These are phyloP conservation scores for Enteromius thamalakanensis DNA, from an alignment of 2,797 vertebrate species.

Conservation along the genomic window DNA sequence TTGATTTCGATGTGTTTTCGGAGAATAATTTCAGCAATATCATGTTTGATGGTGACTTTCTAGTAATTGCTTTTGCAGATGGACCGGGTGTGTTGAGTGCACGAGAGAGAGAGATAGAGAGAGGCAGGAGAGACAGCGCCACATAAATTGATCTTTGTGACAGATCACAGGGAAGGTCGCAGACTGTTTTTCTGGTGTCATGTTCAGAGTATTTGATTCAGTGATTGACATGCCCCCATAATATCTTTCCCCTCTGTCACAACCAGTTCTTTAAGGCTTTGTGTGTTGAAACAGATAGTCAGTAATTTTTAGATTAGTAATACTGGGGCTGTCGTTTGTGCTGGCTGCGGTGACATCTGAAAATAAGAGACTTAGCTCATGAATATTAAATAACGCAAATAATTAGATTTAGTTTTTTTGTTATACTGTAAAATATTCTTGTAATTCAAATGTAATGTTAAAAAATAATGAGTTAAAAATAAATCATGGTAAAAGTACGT, in stretches of 20 bases:
- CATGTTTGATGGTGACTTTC: neutral
- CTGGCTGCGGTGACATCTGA: neutral
- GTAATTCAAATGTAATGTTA: neutral
- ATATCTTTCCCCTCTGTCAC: neutral
- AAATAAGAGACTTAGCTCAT: neutral
- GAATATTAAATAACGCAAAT: neutral
- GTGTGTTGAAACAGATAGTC: conserved; percentile 6
- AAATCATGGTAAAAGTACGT: neutral
- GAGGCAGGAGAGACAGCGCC: neutral
- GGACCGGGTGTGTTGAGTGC: neutral
- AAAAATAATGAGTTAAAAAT: too few relatives aligned
- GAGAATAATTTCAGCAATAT: neutral
- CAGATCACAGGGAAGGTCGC: conserved; percentile 39
- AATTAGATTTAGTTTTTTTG: neutral
- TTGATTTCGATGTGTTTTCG: neutral
- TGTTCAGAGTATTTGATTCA: conserved; percentile 37
- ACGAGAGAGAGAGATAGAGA: conserved; percentile 1
- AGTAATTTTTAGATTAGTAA: neutral
- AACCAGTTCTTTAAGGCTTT: neutral
- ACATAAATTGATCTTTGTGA: conserved; percentile 58
- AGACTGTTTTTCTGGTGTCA: conserved; percentile 44
- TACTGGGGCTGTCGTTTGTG: neutral
- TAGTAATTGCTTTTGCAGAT: conserved; percentile 25
- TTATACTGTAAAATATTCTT: neutral
- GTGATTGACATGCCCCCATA: conserved; percentile 41